A percentile compares a stretch with the other conserved stretches of the same genome.
These are phyloP conservation scores for Riparia riparia DNA, from an alignment of 2,113 vertebrate genomes.

Conservation along the genomic window DNA sequence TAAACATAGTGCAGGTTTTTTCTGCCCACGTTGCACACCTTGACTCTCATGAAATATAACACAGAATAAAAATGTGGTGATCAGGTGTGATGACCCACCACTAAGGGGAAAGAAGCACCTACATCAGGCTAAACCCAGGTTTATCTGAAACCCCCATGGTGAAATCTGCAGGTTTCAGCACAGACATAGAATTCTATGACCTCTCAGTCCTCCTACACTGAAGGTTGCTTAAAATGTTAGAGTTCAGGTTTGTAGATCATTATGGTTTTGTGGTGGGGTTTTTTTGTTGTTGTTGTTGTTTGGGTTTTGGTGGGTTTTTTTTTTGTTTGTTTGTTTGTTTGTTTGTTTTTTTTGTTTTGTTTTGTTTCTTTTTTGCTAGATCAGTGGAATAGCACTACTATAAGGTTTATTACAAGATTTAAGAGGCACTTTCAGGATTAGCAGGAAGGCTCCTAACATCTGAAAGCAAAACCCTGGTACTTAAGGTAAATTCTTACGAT, in stretches of 20 bases:
- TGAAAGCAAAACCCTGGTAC: slow-evolving; percentile 52
- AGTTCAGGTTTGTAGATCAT: slow-evolving; percentile 3
- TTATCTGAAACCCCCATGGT: neutral
- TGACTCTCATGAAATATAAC: neutral
- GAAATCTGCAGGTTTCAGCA: neutral
- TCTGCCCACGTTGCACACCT: neutral
- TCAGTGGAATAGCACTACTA: slow-evolving; percentile 45
- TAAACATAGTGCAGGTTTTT: neutral
- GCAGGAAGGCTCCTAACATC: slow-evolving; percentile 30
- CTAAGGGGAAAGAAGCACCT: neutral
- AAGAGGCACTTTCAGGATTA: slow-evolving; percentile 46
- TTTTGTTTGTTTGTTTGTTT: no score
- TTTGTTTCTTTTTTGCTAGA: neutral
- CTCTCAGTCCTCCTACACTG: neutral
- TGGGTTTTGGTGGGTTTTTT: no score
- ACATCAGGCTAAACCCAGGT: neutral
- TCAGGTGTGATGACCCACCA: neutral
- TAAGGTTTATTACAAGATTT: slow-evolving; percentile 35
- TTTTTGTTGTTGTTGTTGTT: no score
- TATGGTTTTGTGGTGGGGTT: no score
- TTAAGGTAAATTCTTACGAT: neutral
- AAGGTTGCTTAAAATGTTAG: slow-evolving; percentile 39
- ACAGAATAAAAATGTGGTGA: neutral
- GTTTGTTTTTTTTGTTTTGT: no score
- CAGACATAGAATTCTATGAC: neutral